Conservation (phyloP, 2,797 vertebrate species). For the Sphenodon punctatus region DNA sequence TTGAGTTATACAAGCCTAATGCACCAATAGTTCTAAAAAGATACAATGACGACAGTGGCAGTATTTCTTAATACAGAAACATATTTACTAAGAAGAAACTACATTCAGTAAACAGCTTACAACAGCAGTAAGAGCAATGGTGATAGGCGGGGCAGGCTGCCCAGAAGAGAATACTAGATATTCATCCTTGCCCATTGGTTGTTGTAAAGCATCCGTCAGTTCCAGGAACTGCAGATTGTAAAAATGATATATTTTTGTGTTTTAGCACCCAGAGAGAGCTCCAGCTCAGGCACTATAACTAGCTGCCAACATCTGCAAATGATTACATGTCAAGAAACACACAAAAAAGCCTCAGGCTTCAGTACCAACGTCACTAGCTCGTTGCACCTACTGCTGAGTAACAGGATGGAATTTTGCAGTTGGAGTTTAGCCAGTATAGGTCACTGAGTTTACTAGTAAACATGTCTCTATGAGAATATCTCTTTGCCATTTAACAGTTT, state of each 20-base stretch:
- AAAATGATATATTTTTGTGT: constrained; percentile 73
- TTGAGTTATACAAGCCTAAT: neutral
- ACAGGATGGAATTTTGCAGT: constrained; percentile 38
- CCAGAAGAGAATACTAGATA: constrained; percentile 20
- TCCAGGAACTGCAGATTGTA: constrained; percentile 74
- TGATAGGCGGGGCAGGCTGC: neutral
- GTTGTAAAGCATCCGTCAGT: constrained; percentile 50
- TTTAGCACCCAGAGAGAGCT: constrained; percentile 69
- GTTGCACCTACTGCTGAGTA: constrained; percentile 51
- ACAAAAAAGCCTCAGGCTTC: constrained; percentile 43
- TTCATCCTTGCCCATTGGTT: constrained; percentile 48
- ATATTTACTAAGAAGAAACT: neutral
- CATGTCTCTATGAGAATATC: neutral
- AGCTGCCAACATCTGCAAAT: constrained; percentile 78
- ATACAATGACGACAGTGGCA: neutral
- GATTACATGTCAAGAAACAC: constrained; percentile 51
- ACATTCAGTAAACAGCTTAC: neutral
- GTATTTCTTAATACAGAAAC: too few relatives aligned
- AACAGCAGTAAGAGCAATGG: neutral
- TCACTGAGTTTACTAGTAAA: constrained; percentile 42
- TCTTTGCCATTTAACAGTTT: neutral
- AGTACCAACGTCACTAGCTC: constrained; percentile 38
- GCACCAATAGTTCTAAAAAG: neutral
- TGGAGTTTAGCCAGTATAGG: constrained; percentile 20
- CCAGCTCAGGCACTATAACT: constrained; percentile 40